phyloP scores from a whole-genome alignment of 1,140 invertebrate genomes.

The Drosophila tropicalis region DNA sequence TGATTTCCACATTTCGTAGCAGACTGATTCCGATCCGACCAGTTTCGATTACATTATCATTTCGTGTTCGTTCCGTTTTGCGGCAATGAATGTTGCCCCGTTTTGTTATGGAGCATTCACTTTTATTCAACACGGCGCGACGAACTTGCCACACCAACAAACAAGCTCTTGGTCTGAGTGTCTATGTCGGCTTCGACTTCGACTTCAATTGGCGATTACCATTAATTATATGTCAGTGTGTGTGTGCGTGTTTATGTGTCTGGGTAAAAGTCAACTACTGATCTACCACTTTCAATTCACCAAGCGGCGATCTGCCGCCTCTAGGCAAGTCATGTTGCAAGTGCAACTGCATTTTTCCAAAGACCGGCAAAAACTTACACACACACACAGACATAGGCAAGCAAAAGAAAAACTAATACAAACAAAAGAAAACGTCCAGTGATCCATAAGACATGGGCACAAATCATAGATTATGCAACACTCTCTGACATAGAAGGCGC shows the following conservation, averaged over 20 bases:
- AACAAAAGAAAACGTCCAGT: slow-evolving; percentile 26
- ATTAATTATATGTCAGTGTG: slow-evolving; percentile 27
- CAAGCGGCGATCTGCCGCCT: slow-evolving; percentile 14
- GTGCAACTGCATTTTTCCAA: slow-evolving; percentile 66
- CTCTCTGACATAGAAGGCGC: slow-evolving; percentile 21
- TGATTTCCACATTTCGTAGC: slow-evolving; percentile 65
- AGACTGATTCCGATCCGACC: slow-evolving; percentile 58
- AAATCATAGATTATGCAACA: slow-evolving; percentile 47
- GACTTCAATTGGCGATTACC: slow-evolving; percentile 25
- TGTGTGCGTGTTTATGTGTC: slow-evolving; percentile 2
- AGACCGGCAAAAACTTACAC: slow-evolving; percentile 23
- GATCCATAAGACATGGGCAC: slow-evolving; percentile 23
- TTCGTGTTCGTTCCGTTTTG: slow-evolving; percentile 74
- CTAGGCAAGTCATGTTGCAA: slow-evolving; percentile 65
- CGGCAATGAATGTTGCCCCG: slow-evolving; percentile 68
- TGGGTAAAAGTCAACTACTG: slow-evolving; percentile 66
- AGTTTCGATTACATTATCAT: slow-evolving; percentile 80
- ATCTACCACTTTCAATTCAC: slow-evolving; percentile 65
- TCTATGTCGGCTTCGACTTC: slow-evolving; percentile 61
- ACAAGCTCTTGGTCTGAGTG: slow-evolving; percentile 42
- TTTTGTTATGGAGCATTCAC: slow-evolving; percentile 58
- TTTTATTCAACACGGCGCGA: slow-evolving; percentile 59
- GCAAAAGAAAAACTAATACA: not conserved
- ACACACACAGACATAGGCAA: not conserved
- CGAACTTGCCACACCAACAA: slow-evolving; percentile 72